A percentile compares a stretch with the other conserved stretches of the same genome.
phyloP scores from a whole-genome alignment of 2,888 invertebrate species.

The Drosophila setosimentum region DNA sequence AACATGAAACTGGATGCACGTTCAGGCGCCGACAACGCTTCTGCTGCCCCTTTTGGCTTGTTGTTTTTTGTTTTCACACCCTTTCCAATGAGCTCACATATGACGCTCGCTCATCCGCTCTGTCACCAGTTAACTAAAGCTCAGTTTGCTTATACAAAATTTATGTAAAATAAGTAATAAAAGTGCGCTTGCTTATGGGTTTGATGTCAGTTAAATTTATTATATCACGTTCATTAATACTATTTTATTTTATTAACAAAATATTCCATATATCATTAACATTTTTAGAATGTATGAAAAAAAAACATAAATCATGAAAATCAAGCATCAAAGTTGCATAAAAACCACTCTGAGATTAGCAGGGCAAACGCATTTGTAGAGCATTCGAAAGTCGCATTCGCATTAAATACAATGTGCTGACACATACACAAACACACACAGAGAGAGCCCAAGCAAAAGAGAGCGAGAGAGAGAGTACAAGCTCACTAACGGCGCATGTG shows the following conservation, averaged over 20 bases:
- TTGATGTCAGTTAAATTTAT: neutral
- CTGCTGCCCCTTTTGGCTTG: conserved; percentile 64
- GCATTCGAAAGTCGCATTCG: conserved; percentile 27
- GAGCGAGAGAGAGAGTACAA: conserved; percentile 31
- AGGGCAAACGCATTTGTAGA: conserved; percentile 3
- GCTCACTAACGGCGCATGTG: conserved; percentile 72
- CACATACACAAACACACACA: conserved; percentile 43
- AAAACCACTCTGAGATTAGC: neutral
- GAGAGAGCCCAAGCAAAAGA: conserved; percentile 43
- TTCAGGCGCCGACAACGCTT: conserved; percentile 62
- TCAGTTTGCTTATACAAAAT: neutral
- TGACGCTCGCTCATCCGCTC: conserved; percentile 5
- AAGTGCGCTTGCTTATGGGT: neutral
- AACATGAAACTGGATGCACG: conserved; percentile 70
- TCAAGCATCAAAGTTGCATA: neutral
- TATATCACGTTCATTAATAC: neutral
- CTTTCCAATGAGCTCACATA: conserved; percentile 10
- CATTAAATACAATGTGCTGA: neutral
- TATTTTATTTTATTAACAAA: neutral
- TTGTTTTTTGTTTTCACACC: conserved; percentile 45
- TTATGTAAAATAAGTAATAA: neutral
- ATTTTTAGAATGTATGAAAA: neutral
- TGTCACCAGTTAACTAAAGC: neutral
- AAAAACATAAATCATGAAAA: neutral
- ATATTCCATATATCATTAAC: neutral